Percentiles rank a stretch among this genome's conserved stretches.
Conservation (phyloP, 2,888 invertebrate species). For the Troides aeacus region DNA sequence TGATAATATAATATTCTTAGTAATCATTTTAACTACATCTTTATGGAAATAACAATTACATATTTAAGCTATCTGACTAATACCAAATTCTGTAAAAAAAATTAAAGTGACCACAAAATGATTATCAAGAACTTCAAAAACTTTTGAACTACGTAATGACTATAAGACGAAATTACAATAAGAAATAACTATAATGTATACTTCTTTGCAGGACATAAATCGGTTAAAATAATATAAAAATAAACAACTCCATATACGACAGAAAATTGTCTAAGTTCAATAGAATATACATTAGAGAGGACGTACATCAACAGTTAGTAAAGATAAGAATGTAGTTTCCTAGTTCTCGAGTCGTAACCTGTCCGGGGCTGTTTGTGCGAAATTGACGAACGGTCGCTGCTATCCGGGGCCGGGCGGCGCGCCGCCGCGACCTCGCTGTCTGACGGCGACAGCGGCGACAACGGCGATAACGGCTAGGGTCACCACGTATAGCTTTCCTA, state of each 20-base stretch:
- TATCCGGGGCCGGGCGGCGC: constrained; percentile 49
- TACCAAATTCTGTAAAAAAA: too few relatives aligned
- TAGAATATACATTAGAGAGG: background rate
- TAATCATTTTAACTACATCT: too few relatives aligned
- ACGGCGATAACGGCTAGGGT: constrained; percentile 1
- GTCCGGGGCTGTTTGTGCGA: constrained; percentile 27
- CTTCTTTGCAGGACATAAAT: too few relatives aligned
- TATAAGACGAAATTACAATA: too few relatives aligned
- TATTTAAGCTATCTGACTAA: too few relatives aligned
- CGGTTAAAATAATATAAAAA: too few relatives aligned
- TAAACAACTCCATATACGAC: background rate
- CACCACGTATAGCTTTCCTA: background rate
- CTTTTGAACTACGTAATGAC: too few relatives aligned
- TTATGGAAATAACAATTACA: too few relatives aligned
- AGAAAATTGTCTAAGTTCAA: background rate
- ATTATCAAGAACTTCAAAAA: too few relatives aligned
- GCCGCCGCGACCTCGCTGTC: constrained; percentile 7
- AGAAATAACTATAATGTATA: too few relatives aligned
- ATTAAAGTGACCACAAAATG: too few relatives aligned
- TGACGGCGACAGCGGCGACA: background rate
- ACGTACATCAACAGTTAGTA: constrained; percentile 16
- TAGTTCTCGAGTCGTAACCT: constrained; percentile 19
- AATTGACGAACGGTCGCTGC: constrained; percentile 21
- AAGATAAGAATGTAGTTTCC: constrained; percentile 10
- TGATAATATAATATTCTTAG: too few relatives aligned